phyloP scores from a whole-genome alignment of 2,888 invertebrate genomes.

The Pandemis cinnamomeana region DNA sequence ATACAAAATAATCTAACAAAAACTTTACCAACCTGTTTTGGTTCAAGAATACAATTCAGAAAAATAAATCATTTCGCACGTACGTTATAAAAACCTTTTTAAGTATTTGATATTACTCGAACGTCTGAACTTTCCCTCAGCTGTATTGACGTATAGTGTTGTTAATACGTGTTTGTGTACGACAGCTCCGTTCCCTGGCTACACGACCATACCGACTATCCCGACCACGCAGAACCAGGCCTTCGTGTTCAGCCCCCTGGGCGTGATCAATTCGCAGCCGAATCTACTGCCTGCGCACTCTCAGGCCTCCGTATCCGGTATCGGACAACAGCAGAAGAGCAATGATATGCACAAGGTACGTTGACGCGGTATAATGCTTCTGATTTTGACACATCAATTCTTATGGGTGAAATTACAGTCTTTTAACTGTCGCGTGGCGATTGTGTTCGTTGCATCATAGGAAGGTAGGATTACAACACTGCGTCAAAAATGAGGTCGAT shows the following conservation, averaged over 20 bases:
- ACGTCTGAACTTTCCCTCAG: not conserved
- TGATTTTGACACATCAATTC: no score
- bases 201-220: constrained; percentile 91
- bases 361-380: not conserved
- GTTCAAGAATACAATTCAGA: no score
- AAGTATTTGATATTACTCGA: not conserved
- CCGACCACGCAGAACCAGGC: constrained; percentile 91
- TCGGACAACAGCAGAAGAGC: constrained; percentile 84
- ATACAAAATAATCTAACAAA: not conserved
- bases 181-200: constrained; percentile 88
- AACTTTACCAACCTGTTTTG: not conserved
- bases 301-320: constrained; percentile 74
- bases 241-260: constrained; percentile 89
- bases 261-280: constrained; percentile 88
- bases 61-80: no score
- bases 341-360: constrained; percentile 88
- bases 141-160: not conserved
- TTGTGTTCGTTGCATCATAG: no score
- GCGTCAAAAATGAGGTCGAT: no score
- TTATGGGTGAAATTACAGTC: no score
- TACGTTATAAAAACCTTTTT: no score
- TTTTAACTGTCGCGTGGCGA: no score
- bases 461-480: no score
- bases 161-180: constrained; percentile 26
- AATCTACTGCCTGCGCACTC: constrained; percentile 87